Base-by-base conservation (phyloP, 2,888 invertebrate species). In the Cheilosia vernalis region DNA sequence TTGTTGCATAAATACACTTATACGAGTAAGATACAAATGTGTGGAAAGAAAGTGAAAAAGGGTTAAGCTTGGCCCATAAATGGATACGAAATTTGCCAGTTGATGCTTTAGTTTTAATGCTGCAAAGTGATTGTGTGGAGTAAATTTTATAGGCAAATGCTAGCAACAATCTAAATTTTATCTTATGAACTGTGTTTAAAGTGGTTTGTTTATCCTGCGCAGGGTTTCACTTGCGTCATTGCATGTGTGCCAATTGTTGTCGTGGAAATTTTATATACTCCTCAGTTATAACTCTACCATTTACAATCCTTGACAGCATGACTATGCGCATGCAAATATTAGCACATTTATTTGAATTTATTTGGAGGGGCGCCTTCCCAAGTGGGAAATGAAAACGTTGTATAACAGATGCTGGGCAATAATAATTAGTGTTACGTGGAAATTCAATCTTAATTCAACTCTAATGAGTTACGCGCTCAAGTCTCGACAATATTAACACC, bases 21-120 rank as follows among this genome's bases (percentile, higher is more conserved):
- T 21, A 21, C 21, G 21, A 21, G 21, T 13, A 13, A 37, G 37
- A 37, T 37, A 37, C 37, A 13, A 56, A 17, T 40, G 70, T 47
- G 70, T 55, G 13, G 17, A 70, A 49, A 40, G 78, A 78, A 70
- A 78, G 78, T 78, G 72, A 49, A 17, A 51, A 78, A 78, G 63
- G 63, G 51, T 27, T 60, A 60, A 49, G 30, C n/a, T 27, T 47
- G 58, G 44, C 49, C 42, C 42, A 53, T 42, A 60, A 30, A 51
- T 51, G 69, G 67, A 64, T 67, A 24, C 47, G 53, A 60, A 30
- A 42, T 40, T 42, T 58, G 42, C 40, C 30, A 63, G 21, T 33
- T 6, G 49, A 51, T 33, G 30, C 30, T 58, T 40, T n/a, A 58
- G 40, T 30, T 4, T 30, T 55, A 55, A 30, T 27, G 19, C 4